phyloP scores from a whole-genome alignment of 2,113 vertebrate genomes.

The Sclerurus mexicanus region DNA sequence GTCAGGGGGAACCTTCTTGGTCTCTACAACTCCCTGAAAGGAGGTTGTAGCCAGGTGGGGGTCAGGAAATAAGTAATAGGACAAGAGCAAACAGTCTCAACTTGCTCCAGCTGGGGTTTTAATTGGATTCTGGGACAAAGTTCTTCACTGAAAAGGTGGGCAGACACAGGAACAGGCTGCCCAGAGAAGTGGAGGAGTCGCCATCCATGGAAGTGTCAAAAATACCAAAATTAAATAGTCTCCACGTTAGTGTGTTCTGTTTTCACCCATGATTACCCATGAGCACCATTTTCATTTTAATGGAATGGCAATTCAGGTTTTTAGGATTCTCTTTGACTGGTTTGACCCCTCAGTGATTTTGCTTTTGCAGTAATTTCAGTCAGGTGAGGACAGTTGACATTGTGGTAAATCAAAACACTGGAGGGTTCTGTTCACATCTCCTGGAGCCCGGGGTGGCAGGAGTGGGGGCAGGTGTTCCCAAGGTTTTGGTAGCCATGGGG shows the following conservation, averaged over 20 bases:
- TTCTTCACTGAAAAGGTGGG: neutral
- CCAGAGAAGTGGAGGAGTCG: neutral
- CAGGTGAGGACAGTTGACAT: neutral
- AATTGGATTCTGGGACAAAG: neutral
- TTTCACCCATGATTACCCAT: neutral
- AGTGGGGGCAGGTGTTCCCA: neutral
- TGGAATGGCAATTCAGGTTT: neutral
- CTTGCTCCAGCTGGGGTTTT: neutral
- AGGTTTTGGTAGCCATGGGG: neutral
- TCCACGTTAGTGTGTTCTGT: neutral
- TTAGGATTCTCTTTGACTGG: too few species aligned
- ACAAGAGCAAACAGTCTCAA: neutral
- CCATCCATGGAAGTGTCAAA: neutral
- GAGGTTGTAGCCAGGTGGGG: rapidly evolving
- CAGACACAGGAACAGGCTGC: neutral
- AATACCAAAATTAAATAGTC: neutral
- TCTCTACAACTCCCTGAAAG: neutral
- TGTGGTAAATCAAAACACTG: neutral
- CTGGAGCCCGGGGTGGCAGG: neutral
- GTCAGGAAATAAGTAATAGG: neutral
- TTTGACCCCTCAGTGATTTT: neutral
- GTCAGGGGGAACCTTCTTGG: rapidly evolving
- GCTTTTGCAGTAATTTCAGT: neutral
- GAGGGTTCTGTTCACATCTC: too few species aligned
- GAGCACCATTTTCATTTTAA: neutral